Percentiles rank a stretch among this genome's conserved stretches.
phyloP scores from a whole-genome alignment of 2,113 vertebrate genomes.

The Pseudonaja textilis region DNA sequence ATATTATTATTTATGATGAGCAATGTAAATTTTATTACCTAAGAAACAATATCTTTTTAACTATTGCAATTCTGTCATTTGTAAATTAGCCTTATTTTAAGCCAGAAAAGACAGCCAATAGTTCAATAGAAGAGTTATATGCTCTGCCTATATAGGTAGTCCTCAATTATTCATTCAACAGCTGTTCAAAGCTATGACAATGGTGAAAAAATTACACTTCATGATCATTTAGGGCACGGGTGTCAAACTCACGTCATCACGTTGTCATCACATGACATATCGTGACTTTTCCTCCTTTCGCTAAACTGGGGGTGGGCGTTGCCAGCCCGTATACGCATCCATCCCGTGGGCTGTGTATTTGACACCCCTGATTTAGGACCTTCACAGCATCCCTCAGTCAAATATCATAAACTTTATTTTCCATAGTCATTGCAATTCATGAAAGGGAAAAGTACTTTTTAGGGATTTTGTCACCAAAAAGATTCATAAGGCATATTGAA shows the following conservation, averaged over 20 bases:
- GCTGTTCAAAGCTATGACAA: background rate
- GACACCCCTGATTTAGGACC: background rate
- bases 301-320: too few relatives aligned
- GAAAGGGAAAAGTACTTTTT: background rate
- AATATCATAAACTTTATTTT: background rate
- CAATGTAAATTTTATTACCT: background rate
- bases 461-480: background rate
- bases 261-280: too few relatives aligned
- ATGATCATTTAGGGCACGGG: background rate
- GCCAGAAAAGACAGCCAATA: background rate
- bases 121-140: background rate
- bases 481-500: background rate
- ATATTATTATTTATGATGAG: background rate
- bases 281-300: too few relatives aligned
- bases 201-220: background rate
- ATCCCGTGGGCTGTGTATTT: too few relatives aligned
- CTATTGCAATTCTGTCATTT: background rate
- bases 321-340: too few relatives aligned
- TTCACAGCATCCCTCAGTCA: background rate
- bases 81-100: background rate
- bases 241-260: too few relatives aligned
- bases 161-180: background rate
- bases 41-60: slow-evolving; percentile 10
- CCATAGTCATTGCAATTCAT: background rate
- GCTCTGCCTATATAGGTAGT: background rate